Evolutionary conservation across 2,797 vertebrate genomes (phyloP), one percentile per base, ranked within the genome.

Genomic region (Meriones psammophilus): DNA sequence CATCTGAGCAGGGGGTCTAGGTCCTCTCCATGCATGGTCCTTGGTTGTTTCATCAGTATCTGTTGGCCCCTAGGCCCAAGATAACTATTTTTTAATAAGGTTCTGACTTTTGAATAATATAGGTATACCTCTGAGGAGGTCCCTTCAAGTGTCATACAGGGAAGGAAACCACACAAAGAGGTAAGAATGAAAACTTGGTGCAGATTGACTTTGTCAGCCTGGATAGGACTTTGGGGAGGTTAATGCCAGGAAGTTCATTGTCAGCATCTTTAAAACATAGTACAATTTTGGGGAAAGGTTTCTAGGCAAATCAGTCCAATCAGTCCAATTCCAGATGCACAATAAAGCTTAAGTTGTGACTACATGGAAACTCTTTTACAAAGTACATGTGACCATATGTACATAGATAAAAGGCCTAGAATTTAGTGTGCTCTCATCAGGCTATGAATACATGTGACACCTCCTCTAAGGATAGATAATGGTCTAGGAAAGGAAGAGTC

Each of bases 71-170:
- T 42, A 5, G 42, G 42, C 42, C 46, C 46, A 77, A 69, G 28
- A 66, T 88, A 69, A 4, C 30, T 90, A 86, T 30, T 93, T 94
- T 96, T 36, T 77, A 94, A 90, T 8, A 83, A 69, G 50, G 26
- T 79, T 92, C 64, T 96, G 50, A 76, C 3, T 76, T 84, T 90
- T 95, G 50, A 94, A 66, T 91, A 81, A 87, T 89, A 74, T 24
- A 89, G 42, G 4, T 71, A 10, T 80, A 22, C 13, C 13, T 76
- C 24, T 76, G 26, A 26, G 39, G 39, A 10, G 5, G 24, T 46
- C 24, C 22, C 73, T 74, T 22, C 39, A 74, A 22, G 39, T 46
- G 22, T 74, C 42, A 76, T 46, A 76, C 12, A 46, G 42, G 74
- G 39, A 46, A 46, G 39, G 4, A 7, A 76, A 76, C 73, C 42